phyloP scores from a whole-genome alignment of 2,113 vertebrate genomes.

The Chunga burmeisteri region DNA sequence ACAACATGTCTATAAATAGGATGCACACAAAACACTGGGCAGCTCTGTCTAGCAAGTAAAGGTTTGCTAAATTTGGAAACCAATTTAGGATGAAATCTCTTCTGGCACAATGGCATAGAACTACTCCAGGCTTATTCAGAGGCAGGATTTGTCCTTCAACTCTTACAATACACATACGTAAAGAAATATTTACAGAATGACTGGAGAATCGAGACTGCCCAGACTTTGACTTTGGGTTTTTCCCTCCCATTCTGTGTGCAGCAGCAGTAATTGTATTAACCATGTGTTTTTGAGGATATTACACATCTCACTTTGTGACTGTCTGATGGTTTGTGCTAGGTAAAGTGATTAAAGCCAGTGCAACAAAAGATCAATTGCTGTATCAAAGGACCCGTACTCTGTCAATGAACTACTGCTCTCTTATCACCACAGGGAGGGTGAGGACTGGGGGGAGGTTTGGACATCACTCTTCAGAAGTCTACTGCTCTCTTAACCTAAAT shows the following conservation, averaged over 20 bases:
- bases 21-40: background rate
- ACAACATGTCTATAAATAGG: background rate
- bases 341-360: background rate
- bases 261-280: background rate
- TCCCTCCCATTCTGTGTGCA: background rate
- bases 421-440: background rate
- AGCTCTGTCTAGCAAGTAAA: background rate
- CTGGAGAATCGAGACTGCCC: background rate
- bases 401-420: background rate
- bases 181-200: background rate
- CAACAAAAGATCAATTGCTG: background rate
- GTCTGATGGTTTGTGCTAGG: background rate
- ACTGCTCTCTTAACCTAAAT: background rate
- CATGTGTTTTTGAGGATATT: background rate
- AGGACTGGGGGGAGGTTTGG: background rate
- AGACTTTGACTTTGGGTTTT: background rate
- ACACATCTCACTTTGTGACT: background rate
- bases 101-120: background rate
- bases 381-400: background rate
- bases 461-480: background rate
- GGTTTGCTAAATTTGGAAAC: background rate
- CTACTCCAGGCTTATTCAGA: background rate
- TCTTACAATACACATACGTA: background rate
- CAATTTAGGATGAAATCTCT: background rate
- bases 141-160: background rate